Percentiles rank a stretch among this genome's conserved stretches.
Evolutionary conservation across 1,140 invertebrate genomes (phyloP).

Genomic region (Archivesica marissinica): DNA sequence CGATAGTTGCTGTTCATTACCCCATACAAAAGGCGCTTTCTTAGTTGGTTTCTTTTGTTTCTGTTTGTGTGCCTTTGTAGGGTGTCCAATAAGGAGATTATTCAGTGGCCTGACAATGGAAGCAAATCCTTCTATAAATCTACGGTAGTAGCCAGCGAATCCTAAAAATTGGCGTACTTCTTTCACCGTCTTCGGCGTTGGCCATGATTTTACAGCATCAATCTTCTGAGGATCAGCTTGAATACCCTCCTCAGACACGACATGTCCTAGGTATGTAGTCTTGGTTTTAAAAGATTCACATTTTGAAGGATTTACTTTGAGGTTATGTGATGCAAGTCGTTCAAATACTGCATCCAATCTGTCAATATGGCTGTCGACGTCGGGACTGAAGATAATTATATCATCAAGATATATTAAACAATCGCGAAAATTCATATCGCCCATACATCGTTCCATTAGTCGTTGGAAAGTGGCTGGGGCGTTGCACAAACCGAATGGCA

Average conservation of each 20-base stretch:
- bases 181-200: slow-evolving; percentile 77
- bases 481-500: slow-evolving; percentile 70
- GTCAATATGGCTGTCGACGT: slow-evolving; percentile 11
- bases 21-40: slow-evolving; percentile 51
- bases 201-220: slow-evolving; percentile 70
- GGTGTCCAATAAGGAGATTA: slow-evolving; percentile 56
- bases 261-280: slow-evolving; percentile 70
- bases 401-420: slow-evolving; percentile 71
- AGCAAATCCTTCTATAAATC: slow-evolving; percentile 80
- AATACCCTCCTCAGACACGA: slow-evolving; percentile 66
- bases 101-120: slow-evolving; percentile 69
- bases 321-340: slow-evolving; percentile 28
- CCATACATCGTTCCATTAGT: slow-evolving; percentile 65
- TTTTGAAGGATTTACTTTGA: slow-evolving; percentile 66
- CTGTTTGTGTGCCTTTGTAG: slow-evolving; percentile 11
- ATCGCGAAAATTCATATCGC: slow-evolving; percentile 57
- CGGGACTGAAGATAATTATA: slow-evolving; percentile 62
- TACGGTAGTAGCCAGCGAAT: slow-evolving; percentile 81
- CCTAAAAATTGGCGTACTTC: slow-evolving; percentile 81
- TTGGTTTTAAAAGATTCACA: slow-evolving; percentile 80
- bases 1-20: slow-evolving; percentile 53
- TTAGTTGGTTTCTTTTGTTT: background rate
- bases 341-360: slow-evolving; percentile 7
- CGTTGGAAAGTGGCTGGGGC: slow-evolving; percentile 71
- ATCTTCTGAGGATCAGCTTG: slow-evolving; percentile 68